Conservation (phyloP, 2,888 invertebrate species). For the Keiferia lycopersicella region DNA sequence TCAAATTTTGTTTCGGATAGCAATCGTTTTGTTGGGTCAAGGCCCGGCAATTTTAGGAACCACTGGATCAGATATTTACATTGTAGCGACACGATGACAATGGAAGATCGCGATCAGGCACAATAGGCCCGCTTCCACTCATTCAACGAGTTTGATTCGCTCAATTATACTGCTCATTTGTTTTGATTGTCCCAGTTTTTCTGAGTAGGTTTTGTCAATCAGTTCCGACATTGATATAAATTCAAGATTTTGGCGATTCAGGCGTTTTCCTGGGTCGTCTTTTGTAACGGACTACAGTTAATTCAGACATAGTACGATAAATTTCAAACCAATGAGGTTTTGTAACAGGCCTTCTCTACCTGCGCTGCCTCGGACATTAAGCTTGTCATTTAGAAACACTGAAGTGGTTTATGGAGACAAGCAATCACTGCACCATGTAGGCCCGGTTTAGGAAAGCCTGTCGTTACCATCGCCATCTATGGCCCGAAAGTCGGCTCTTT, state of each 20-base stretch:
- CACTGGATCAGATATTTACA: constrained; percentile 50
- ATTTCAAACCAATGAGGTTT: constrained; percentile 5
- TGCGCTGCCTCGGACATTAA: constrained; percentile 23
- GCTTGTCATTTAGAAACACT: constrained; percentile 26
- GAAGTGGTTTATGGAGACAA: constrained; percentile 28
- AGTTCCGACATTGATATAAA: not conserved
- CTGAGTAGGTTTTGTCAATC: not conserved
- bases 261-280: not conserved
- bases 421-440: constrained; percentile 27
- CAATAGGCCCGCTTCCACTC: constrained; percentile 45
- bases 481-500: constrained; percentile 44
- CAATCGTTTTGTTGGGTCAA: too few relatives aligned
- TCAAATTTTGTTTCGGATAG: too few relatives aligned
- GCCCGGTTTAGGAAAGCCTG: constrained; percentile 26
- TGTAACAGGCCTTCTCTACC: constrained; percentile 7
- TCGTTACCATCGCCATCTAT: constrained; percentile 29
- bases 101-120: constrained; percentile 55
- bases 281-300: not conserved
- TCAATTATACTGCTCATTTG: constrained; percentile 38
- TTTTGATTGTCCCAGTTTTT: constrained; percentile 27
- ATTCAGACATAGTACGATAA: not conserved
- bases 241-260: not conserved
- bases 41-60: not conserved
- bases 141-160: constrained; percentile 48
- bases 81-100: constrained; percentile 47